Conservation (phyloP, 2,797 vertebrate species). For the Aratinga solstitialis region DNA sequence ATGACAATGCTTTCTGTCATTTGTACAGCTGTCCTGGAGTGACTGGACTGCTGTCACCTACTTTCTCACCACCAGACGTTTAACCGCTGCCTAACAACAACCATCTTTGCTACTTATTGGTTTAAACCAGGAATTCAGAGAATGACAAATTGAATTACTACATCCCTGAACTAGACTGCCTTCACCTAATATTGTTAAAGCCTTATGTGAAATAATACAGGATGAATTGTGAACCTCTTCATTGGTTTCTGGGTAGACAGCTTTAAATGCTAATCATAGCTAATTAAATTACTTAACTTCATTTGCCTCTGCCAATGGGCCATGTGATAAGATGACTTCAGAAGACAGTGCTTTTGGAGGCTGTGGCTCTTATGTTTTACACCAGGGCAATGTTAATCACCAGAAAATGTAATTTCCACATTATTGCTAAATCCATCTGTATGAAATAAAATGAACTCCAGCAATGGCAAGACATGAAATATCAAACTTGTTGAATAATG, state of each 20-base stretch:
- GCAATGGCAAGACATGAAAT: background rate
- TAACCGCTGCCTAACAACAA: background rate
- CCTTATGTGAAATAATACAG: slow-evolving; percentile 35
- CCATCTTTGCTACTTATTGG: background rate
- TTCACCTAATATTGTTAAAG: slow-evolving; percentile 32
- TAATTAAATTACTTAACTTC: slow-evolving; percentile 65
- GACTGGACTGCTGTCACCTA: background rate
- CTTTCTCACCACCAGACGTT: accelerated
- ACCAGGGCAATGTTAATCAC: slow-evolving; percentile 31
- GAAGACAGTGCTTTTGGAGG: background rate
- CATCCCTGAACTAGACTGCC: background rate
- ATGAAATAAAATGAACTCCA: slow-evolving; percentile 60
- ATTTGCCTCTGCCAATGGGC: slow-evolving; percentile 49
- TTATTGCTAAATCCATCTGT: slow-evolving; percentile 41
- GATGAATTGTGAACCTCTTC: slow-evolving; percentile 25
- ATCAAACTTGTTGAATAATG: background rate
- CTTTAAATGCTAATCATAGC: slow-evolving; percentile 58
- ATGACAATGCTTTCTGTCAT: background rate
- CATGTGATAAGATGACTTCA: slow-evolving; percentile 32
- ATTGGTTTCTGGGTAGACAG: slow-evolving; percentile 42
- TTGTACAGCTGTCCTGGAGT: background rate
- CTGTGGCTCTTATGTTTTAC: slow-evolving; percentile 26
- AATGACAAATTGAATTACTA: slow-evolving; percentile 26
- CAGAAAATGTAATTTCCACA: slow-evolving; percentile 50
- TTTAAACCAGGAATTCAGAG: slow-evolving; percentile 20